Conservation (phyloP, 2,888 invertebrate genomes). For the Ophion slaviceki region DNA sequence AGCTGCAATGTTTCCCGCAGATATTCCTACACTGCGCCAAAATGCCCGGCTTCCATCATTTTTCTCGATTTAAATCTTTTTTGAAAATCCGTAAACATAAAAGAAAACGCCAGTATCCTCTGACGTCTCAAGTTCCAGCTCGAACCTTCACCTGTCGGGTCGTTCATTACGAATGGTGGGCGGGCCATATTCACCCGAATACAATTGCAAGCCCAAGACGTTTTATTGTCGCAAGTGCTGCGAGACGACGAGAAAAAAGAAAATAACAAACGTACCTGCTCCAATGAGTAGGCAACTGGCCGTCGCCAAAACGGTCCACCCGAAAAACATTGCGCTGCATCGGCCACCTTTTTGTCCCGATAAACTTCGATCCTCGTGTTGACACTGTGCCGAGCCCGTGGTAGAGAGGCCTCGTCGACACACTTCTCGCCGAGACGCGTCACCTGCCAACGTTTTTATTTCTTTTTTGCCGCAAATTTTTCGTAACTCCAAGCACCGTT, state of each 20-base stretch:
- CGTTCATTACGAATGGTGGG: too few relatives aligned
- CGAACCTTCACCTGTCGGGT: too few relatives aligned
- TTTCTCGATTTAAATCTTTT: too few relatives aligned
- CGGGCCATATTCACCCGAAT: too few relatives aligned
- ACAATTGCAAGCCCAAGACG: too few relatives aligned
- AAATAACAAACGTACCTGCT: constrained; percentile 70
- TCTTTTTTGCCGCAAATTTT: constrained; percentile 10
- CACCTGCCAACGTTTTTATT: constrained; percentile 47
- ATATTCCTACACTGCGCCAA: too few relatives aligned
- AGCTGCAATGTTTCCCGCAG: too few relatives aligned
- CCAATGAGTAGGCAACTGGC: constrained; percentile 71
- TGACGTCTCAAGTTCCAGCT: too few relatives aligned
- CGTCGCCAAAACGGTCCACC: constrained; percentile 71
- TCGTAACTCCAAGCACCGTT: constrained; percentile 8
- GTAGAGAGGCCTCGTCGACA: constrained; percentile 52
- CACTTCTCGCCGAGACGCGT: constrained; percentile 53
- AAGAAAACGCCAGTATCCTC: too few relatives aligned
- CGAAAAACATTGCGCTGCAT: constrained; percentile 77
- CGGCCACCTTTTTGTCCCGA: constrained; percentile 65
- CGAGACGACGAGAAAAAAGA: constrained; percentile 3
- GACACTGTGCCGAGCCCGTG: constrained; percentile 48
- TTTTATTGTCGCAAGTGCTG: neutral
- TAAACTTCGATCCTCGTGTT: constrained; percentile 57
- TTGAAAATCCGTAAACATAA: too few relatives aligned
- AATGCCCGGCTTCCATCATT: too few relatives aligned